Evolutionary conservation across 2,797 vertebrate genomes (phyloP).

Genomic region (Galago senegalensis): DNA sequence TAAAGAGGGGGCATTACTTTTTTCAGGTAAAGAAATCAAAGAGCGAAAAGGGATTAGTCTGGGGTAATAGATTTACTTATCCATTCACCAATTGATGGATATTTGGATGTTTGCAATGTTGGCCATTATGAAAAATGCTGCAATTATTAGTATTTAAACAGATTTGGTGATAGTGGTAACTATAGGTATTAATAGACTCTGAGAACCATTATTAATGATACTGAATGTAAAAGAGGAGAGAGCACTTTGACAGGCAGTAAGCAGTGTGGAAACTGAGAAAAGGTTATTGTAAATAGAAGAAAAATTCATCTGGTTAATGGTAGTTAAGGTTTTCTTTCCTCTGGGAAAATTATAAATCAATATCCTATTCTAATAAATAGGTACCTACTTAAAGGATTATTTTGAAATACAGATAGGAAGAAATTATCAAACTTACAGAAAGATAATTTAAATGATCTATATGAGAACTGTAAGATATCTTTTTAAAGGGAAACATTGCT

Average conservation of each 20-base stretch:
- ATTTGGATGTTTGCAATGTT: neutral
- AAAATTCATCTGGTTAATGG: neutral
- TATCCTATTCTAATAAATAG: constrained; percentile 3
- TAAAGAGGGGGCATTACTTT: neutral
- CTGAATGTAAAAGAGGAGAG: neutral
- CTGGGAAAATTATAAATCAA: neutral
- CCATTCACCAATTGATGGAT: neutral
- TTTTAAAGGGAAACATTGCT: constrained; percentile 15
- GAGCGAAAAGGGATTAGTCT: neutral
- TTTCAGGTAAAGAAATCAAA: constrained; percentile 38
- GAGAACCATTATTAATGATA: neutral
- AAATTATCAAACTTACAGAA: constrained; percentile 31
- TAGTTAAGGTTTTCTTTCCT: constrained; percentile 4
- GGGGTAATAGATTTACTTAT: neutral
- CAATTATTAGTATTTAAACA: neutral
- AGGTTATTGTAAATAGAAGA: neutral
- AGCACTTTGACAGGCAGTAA: neutral
- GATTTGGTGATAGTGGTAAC: neutral
- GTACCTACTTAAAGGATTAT: neutral
- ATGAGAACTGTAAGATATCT: neutral
- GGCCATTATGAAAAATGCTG: neutral
- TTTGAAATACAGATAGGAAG: neutral
- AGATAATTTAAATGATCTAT: neutral
- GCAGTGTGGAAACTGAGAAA: neutral
- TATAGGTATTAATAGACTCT: neutral